Percentiles rank a stretch among this genome's conserved stretches.
Conservation (phyloP, 2,113 vertebrate genomes). For the Atherinomorus stipes region DNA sequence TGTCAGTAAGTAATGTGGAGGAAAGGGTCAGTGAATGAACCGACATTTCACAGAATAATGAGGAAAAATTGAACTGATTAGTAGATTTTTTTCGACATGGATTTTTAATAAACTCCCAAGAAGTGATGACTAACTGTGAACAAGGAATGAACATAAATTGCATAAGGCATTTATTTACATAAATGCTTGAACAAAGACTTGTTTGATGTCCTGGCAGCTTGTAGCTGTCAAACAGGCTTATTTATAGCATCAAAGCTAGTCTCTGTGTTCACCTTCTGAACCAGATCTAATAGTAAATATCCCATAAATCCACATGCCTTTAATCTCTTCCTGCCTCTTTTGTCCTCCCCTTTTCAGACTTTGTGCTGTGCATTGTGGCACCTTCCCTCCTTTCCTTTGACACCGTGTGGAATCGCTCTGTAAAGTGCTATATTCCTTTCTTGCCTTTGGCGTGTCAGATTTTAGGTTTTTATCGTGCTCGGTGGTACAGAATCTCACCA, state of each 20-base stretch:
- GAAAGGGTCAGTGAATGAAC: not conserved
- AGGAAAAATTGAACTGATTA: slow-evolving; percentile 3
- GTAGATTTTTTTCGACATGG: not conserved
- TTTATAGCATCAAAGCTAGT: slow-evolving; percentile 59
- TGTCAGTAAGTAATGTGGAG: not conserved
- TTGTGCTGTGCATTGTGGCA: slow-evolving; percentile 27
- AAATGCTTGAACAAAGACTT: slow-evolving; percentile 27
- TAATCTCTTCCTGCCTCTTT: slow-evolving; percentile 26
- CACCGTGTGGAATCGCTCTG: slow-evolving; percentile 35
- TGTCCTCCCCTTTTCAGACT: slow-evolving; percentile 19
- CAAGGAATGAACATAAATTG: not conserved
- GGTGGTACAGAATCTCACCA: slow-evolving; percentile 15
- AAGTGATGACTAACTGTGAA: not conserved
- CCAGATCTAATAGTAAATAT: slow-evolving; percentile 42
- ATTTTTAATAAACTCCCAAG: not conserved
- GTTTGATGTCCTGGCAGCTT: slow-evolving; percentile 50
- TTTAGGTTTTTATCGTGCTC: slow-evolving; percentile 34
- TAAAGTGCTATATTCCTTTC: slow-evolving; percentile 8
- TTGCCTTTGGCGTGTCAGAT: not conserved
- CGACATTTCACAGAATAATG: not conserved
- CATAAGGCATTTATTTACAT: not conserved
- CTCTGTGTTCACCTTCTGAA: slow-evolving; percentile 42
- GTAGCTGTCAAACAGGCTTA: slow-evolving; percentile 55
- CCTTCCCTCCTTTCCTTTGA: slow-evolving; percentile 12
- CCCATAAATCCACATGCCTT: slow-evolving; percentile 54